phyloP scores from a whole-genome alignment of 2,113 vertebrate genomes.

The Oryzias melastigma region DNA sequence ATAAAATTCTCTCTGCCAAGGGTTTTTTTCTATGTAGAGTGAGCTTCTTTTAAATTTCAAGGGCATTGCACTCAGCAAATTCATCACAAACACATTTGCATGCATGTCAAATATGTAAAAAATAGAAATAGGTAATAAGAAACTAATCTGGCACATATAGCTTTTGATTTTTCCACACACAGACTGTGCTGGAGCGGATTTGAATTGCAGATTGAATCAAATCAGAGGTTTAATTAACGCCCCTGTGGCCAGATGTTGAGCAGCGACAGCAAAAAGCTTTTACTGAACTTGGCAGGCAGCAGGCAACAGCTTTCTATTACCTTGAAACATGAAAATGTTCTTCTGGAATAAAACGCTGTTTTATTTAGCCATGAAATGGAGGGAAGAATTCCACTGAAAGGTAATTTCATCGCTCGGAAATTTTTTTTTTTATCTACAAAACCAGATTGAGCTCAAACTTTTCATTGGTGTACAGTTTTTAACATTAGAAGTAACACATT shows the following conservation, averaged over 20 bases:
- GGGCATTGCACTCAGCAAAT: slow-evolving; percentile 20
- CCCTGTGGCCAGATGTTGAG: slow-evolving; percentile 28
- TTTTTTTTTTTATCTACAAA: too few relatives aligned
- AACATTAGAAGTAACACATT: too few relatives aligned
- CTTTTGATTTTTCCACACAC: background rate
- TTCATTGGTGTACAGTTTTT: too few relatives aligned
- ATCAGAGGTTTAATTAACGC: slow-evolving; percentile 62
- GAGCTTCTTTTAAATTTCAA: slow-evolving; percentile 44
- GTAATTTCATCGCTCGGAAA: too few relatives aligned
- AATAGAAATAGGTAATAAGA: slow-evolving; percentile 17
- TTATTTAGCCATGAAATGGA: too few relatives aligned
- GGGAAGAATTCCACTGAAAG: too few relatives aligned
- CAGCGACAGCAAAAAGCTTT: slow-evolving; percentile 59
- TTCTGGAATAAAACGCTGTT: too few relatives aligned
- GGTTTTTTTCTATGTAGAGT: slow-evolving; percentile 42
- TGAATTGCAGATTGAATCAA: slow-evolving; percentile 37
- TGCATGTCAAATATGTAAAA: slow-evolving; percentile 27
- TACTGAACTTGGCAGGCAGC: slow-evolving; percentile 35
- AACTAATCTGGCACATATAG: too few relatives aligned
- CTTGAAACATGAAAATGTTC: slow-evolving; percentile 41
- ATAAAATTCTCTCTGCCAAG: slow-evolving; percentile 39
- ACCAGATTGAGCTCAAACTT: too few relatives aligned
- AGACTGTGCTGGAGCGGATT: background rate
- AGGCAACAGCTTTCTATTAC: slow-evolving; percentile 37
- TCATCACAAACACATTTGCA: slow-evolving; percentile 5